phyloP scores from a whole-genome alignment of 1,140 invertebrate species.

The Apocrypta bakeri region DNA sequence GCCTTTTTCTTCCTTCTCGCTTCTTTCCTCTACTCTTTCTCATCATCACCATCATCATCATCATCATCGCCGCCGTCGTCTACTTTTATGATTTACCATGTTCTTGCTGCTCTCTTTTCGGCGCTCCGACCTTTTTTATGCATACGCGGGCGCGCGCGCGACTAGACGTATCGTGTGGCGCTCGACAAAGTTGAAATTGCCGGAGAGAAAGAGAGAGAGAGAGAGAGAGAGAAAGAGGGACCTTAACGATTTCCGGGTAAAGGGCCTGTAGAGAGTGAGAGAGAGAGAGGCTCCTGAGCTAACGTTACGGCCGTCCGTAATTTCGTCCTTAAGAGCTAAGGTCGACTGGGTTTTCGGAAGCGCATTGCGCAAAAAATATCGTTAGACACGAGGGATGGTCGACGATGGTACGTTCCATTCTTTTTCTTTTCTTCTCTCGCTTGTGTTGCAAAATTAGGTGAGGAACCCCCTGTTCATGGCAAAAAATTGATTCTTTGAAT shows the following conservation, averaged over 20 bases:
- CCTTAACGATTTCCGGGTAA: slow-evolving; percentile 66
- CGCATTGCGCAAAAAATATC: slow-evolving; percentile 51
- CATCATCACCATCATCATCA: slow-evolving; percentile 53
- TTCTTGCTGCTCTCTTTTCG: slow-evolving; percentile 45
- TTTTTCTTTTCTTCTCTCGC: slow-evolving; percentile 11
- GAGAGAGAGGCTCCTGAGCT: not conserved
- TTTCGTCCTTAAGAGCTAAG: slow-evolving; percentile 49
- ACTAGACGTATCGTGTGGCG: slow-evolving; percentile 35
- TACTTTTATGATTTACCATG: slow-evolving; percentile 50
- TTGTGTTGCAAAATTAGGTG: slow-evolving; percentile 36
- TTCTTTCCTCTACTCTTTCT: slow-evolving; percentile 54
- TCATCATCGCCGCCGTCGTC: slow-evolving; percentile 55
- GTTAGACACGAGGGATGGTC: slow-evolving; percentile 14
- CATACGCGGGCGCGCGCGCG: slow-evolving; percentile 8
- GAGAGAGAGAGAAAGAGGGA: no score
- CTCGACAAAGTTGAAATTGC: slow-evolving; percentile 55
- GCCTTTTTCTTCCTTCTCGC: slow-evolving; percentile 49
- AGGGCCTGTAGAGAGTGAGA: slow-evolving; percentile 14
- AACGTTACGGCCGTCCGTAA: slow-evolving; percentile 17
- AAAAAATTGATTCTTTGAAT: slow-evolving; percentile 38
- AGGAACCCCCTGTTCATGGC: not conserved
- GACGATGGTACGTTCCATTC: no score
- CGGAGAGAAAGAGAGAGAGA: slow-evolving; percentile 6
- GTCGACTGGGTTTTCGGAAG: slow-evolving; percentile 51
- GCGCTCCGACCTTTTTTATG: slow-evolving; percentile 23